Evolutionary conservation across 2,888 invertebrate species (phyloP).

Genomic region (Nemoura dubitans): DNA sequence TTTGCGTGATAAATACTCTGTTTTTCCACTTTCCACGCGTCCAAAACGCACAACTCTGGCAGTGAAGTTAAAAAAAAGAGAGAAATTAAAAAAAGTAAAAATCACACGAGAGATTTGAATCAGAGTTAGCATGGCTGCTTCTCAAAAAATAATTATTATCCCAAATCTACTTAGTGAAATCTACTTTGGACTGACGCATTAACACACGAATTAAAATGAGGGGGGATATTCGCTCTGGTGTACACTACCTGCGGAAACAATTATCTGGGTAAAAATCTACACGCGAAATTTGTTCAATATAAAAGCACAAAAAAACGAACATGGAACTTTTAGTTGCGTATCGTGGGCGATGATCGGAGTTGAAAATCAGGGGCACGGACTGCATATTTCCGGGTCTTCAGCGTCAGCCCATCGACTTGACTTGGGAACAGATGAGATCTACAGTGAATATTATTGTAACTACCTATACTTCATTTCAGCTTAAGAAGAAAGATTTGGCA

Average conservation of each 20-base stretch:
- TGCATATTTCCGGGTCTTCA: not conserved
- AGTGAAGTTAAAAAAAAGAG: not conserved
- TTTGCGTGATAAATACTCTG: constrained; percentile 25
- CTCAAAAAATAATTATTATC: not conserved
- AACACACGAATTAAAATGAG: not conserved
- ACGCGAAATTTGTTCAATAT: not conserved
- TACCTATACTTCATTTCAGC: too few species aligned
- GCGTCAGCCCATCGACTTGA: not conserved
- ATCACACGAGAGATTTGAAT: constrained; percentile 30
- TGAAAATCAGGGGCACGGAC: not conserved
- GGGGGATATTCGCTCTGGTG: not conserved
- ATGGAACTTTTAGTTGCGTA: not conserved
- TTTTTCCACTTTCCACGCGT: not conserved
- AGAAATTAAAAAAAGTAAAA: constrained; percentile 1
- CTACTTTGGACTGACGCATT: not conserved
- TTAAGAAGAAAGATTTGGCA: too few species aligned
- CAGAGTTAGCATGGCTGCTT: constrained; percentile 28
- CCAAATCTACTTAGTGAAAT: not conserved
- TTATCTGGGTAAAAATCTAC: not conserved
- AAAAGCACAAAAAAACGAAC: not conserved
- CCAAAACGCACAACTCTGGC: not conserved
- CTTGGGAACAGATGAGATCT: not conserved
- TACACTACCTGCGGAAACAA: not conserved
- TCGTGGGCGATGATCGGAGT: not conserved
- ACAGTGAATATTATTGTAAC: not conserved